Evolutionary conservation across 2,888 invertebrate species (phyloP), one percentile per base, ranked within the genome.

Genomic region (Heliconius sara): DNA sequence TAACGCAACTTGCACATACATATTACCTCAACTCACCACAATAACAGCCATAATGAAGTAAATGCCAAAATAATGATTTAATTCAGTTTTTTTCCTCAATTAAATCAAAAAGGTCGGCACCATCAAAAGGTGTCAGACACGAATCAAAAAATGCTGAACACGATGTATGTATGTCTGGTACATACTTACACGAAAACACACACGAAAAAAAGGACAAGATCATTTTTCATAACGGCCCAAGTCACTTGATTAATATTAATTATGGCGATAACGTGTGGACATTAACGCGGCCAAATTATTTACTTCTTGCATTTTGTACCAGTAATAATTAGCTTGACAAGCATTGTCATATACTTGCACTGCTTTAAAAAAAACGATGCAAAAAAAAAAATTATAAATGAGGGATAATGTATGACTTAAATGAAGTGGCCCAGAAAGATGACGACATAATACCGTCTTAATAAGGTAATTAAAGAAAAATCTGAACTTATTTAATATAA

Each of bases 211-310:
- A 65, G 27, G 65, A 63, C 52, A 25, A 77, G 71, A 80, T 81
- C 73, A 83, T 83, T 83, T 82, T 81, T 82, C 83, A 83, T 83
- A 83, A 83, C 82, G 78, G 77, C 77, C 74, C 79, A 80, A 78
- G 83, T 84, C 84, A 79, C 75, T 81, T 82, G 82, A 84, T 85
- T 81, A 81, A 83, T 83, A 86, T 85, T 85, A 85, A 85, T 85
- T 83, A 82, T 82, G 60, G 76, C 63, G 47, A 79, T 76, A 77
- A 76, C 60, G 68, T 79, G 65, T 70, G 30, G 30, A 60, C 27
- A 70, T 67, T 68, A 76, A 52, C 67, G 27, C 57, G 30, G 43
- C 43, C 75, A 63, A 63, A 75, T 76, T n/a, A 34, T 76, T 63
- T 47, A 63, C 47, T 65, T 63, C 25, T 47, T 47, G 27, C 13